Conservation (phyloP, 2,113 vertebrate genomes). For the Empidonax alnorum region DNA sequence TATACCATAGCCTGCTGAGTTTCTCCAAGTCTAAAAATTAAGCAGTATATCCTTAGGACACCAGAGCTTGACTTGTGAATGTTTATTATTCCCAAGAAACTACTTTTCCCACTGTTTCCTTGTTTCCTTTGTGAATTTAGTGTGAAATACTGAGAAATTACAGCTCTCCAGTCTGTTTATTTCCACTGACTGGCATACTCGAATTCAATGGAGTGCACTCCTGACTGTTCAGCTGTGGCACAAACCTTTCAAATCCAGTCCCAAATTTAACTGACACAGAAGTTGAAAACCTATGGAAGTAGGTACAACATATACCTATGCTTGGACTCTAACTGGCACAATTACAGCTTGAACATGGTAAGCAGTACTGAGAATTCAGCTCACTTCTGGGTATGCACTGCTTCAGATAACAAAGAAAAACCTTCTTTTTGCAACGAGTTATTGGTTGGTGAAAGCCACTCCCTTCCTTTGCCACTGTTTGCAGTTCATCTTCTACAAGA, state of each 20-base stretch:
- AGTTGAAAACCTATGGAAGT: not conserved
- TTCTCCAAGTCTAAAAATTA: not conserved
- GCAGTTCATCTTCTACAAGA: conserved; percentile 38
- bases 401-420: conserved; percentile 34
- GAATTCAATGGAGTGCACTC: not conserved
- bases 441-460: conserved; percentile 16
- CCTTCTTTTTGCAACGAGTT: conserved; percentile 12
- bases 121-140: not conserved
- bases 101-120: not conserved
- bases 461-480: conserved; percentile 10
- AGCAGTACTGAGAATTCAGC: not conserved
- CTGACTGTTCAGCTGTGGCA: not conserved
- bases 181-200: not conserved
- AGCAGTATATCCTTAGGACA: not conserved
- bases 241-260: not conserved
- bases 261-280: not conserved
- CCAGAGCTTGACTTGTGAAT: not conserved
- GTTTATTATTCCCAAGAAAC: not conserved
- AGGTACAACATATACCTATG: not conserved
- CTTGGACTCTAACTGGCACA: not conserved
- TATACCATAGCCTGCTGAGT: not conserved
- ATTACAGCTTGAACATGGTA: not conserved
- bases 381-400: not conserved
- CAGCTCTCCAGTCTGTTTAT: not conserved
- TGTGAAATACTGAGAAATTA: not conserved